A percentile compares a stretch with the other conserved stretches of the same genome.
Evolutionary conservation across 2,888 invertebrate genomes (phyloP).

Genomic region (Operophtera brumata): DNA sequence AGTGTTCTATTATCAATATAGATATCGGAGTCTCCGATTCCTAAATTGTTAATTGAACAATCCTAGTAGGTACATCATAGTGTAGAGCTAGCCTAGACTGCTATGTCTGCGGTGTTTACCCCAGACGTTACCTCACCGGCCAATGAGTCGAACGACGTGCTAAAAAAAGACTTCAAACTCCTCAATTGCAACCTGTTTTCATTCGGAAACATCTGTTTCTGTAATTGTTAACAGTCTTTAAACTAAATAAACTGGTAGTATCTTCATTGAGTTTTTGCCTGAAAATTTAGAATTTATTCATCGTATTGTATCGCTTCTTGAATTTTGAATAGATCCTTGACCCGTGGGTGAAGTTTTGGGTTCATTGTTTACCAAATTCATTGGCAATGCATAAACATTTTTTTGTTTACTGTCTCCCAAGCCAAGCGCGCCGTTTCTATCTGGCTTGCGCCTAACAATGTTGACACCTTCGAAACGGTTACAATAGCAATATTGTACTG

Average conservation of each 20-base stretch:
- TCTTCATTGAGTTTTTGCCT: slow-evolving; percentile 22
- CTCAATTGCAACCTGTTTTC: slow-evolving; percentile 13
- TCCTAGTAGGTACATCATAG: slow-evolving; percentile 1
- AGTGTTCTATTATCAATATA: background rate
- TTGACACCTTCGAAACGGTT: background rate
- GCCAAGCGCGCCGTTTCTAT: no score
- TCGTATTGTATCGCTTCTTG: slow-evolving; percentile 17
- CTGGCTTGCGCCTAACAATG: no score
- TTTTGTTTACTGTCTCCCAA: background rate
- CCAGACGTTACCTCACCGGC: slow-evolving; percentile 10
- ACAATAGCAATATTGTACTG: background rate
- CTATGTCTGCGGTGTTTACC: slow-evolving; percentile 25
- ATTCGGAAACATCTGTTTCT: slow-evolving; percentile 23
- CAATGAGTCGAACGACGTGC: slow-evolving; percentile 1
- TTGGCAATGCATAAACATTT: slow-evolving; percentile 6
- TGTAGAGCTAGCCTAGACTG: slow-evolving; percentile 8
- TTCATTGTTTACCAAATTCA: slow-evolving; percentile 21
- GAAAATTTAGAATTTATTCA: slow-evolving; percentile 17
- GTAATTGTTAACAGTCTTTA: slow-evolving; percentile 17
- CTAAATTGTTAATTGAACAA: no score
- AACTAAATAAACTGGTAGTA: slow-evolving; percentile 23
- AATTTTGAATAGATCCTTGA: slow-evolving; percentile 25
- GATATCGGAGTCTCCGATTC: background rate
- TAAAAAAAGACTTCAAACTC: slow-evolving; percentile 9
- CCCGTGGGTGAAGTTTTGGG: slow-evolving; percentile 14